phyloP scores from a whole-genome alignment of 1,140 invertebrate species.

The Ceratosolen solmsi region DNA sequence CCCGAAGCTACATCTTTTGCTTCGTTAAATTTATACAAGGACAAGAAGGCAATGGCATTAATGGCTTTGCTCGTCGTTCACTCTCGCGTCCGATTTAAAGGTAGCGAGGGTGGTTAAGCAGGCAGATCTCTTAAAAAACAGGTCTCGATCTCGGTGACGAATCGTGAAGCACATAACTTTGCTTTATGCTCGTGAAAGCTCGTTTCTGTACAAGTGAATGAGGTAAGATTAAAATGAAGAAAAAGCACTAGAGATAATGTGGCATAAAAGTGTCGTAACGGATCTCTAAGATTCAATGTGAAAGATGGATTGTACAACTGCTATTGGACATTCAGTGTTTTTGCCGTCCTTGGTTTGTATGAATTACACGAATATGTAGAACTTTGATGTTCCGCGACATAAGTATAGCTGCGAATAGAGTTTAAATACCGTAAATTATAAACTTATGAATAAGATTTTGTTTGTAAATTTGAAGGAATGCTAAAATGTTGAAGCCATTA shows the following conservation, averaged over 20 bases:
- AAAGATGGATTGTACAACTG: background rate
- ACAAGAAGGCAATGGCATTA: constrained; percentile 9
- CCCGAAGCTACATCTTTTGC: background rate
- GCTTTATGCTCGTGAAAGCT: constrained; percentile 5
- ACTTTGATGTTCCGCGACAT: no score
- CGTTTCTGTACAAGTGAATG: background rate
- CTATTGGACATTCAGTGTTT: no score
- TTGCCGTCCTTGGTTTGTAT: no score
- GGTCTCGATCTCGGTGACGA: background rate
- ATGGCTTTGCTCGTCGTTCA: background rate
- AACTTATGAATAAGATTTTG: no score
- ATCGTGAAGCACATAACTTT: constrained; percentile 21
- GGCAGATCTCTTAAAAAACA: constrained; percentile 34
- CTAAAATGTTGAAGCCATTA: no score
- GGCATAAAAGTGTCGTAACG: constrained; percentile 21
- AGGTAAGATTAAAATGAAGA: constrained; percentile 25
- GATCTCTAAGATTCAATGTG: background rate
- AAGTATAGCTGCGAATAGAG: no score
- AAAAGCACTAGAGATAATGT: background rate
- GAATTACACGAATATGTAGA: no score
- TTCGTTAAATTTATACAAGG: constrained; percentile 31
- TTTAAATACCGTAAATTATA: no score
- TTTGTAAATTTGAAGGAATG: no score
- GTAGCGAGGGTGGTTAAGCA: no score
- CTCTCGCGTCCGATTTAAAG: background rate